These are phyloP conservation scores for Clarias fuscus DNA, from an alignment of 2,797 vertebrate species.

Conservation along the genomic window DNA sequence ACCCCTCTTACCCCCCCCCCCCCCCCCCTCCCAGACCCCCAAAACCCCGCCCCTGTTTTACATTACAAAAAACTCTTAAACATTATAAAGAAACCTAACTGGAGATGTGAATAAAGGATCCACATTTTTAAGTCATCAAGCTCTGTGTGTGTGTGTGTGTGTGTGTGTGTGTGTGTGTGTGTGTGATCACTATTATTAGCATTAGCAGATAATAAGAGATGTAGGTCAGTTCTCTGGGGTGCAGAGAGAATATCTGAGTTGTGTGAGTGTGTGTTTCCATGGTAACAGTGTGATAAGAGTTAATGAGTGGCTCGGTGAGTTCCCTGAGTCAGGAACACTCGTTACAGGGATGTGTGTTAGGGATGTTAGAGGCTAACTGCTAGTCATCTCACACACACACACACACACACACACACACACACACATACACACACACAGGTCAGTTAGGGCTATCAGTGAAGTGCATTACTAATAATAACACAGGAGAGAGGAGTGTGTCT, in stretches of 20 bases:
- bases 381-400: background rate
- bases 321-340: background rate
- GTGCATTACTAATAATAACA: background rate
- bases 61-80: too few relatives aligned
- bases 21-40: too few relatives aligned
- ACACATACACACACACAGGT: background rate
- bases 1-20: too few relatives aligned
- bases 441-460: background rate
- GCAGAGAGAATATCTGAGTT: background rate
- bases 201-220: slow-evolving; percentile 8
- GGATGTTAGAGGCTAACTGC: background rate
- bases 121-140: background rate
- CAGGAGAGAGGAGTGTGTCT: background rate
- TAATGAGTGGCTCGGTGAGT: background rate
- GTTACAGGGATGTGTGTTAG: too few relatives aligned
- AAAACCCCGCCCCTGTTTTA: too few relatives aligned
- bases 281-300: background rate
- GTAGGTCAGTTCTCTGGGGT: slow-evolving; percentile 14
- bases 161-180: background rate
- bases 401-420: background rate
- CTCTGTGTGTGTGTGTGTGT: background rate
- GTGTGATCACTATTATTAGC: slow-evolving; percentile 19
- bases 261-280: background rate
- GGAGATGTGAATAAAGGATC: background rate
- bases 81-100: background rate